Base-by-base conservation (phyloP, 2,888 invertebrate genomes). In the Panopea generosa region DNA sequence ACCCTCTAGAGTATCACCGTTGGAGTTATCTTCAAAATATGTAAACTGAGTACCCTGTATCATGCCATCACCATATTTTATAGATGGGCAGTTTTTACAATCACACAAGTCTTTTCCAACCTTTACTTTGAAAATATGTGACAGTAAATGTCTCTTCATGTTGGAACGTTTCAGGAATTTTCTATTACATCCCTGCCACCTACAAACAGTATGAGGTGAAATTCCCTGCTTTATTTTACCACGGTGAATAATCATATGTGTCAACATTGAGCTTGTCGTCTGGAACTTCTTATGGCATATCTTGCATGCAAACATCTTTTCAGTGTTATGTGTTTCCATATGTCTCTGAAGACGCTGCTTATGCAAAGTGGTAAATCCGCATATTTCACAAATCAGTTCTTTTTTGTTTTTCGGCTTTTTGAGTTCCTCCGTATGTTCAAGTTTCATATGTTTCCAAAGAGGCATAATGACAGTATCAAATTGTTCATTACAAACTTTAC, bases 121-220 rank as follows among this genome's bases (percentile, higher is more conserved):
- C 43, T 71, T 77, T 16, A 81, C 53, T 60, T 65, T 81, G 62
- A 70, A 81, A n/a, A 81, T 56, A 61, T 81, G 81, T n/a, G 81
- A 70, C 11, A 70, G 20, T 2, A 81, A 40, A 56, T 81, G 81
- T 18, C 61, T n/a, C 27, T 77, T 77, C 53, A 71, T 67, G 7
- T 62, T 45, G 9, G 77, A 65, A 9, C 67, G 62, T 50, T 77
- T 81, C 20, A 74, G 52, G 38, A 65, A 81, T 43, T 57, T 62
- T 27, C 74, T 81, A 9, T 40, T 20, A 55, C 81, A 81, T 7
- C 52, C 33, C 16, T 57, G 56, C 81, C 81, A 81, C 2, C 55
- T 66, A 47, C 81, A 81, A 2, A 63, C 38, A 6, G 63, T 62
- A 16, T 73, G 61, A 16, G 57, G 67, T 27, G 61, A 67, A 11